Evolutionary conservation across 2,888 invertebrate genomes (phyloP).

Genomic region (Falcaria lacertinaria): DNA sequence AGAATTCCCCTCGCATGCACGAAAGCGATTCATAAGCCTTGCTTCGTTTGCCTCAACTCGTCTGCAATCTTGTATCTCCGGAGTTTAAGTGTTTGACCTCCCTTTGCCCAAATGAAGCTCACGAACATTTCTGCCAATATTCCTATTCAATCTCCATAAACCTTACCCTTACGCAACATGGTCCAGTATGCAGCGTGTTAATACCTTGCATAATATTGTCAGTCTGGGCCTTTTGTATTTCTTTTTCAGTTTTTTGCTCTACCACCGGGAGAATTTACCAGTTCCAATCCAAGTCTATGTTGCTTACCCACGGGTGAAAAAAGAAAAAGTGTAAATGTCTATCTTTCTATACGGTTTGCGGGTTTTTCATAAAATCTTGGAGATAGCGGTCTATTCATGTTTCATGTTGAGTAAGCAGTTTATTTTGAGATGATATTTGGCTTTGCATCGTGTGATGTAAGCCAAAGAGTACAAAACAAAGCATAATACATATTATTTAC

Average conservation of each 20-base stretch:
- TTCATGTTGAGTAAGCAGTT: neutral
- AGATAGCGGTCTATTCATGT: neutral
- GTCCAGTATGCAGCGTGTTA: conserved; percentile 32
- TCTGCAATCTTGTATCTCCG: conserved; percentile 72
- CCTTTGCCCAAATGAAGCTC: conserved; percentile 71
- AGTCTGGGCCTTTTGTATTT: conserved; percentile 62
- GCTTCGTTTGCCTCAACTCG: conserved; percentile 70
- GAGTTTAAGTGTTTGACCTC: conserved; percentile 73
- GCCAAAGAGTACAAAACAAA: neutral
- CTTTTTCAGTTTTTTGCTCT: conserved; percentile 61
- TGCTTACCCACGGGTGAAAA: conserved; percentile 46
- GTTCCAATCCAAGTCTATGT: conserved; percentile 59
- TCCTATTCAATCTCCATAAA: conserved; percentile 31
- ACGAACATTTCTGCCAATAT: conserved; percentile 52
- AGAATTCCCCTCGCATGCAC: conserved; percentile 56
- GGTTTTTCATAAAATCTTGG: conserved; percentile 12
- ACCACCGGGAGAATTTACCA: conserved; percentile 59
- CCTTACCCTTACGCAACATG: conserved; percentile 35
- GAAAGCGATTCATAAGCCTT: conserved; percentile 66
- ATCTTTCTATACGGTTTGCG: conserved; percentile 28
- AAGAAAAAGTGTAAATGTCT: conserved; percentile 34
- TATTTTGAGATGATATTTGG: neutral
- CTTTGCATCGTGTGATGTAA: neutral
- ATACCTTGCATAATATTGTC: conserved; percentile 35
- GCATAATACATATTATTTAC: neutral